Evolutionary conservation across 2,113 vertebrate genomes (phyloP).

Genomic region (Zosterops hypoxanthus): DNA sequence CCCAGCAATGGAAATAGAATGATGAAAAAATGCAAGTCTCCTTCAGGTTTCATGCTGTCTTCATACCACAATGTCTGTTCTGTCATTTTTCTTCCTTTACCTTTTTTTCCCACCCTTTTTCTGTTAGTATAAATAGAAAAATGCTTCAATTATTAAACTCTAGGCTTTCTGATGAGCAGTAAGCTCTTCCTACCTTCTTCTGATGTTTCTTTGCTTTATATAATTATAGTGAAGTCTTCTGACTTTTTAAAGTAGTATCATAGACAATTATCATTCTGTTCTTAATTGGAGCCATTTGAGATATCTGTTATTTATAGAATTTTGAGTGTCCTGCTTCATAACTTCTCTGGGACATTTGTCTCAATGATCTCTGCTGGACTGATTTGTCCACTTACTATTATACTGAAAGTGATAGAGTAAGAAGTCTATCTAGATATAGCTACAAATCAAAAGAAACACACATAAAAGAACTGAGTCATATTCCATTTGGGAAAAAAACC

Average conservation of each 20-base stretch:
- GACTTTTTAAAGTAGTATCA: background rate
- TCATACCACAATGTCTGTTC: background rate
- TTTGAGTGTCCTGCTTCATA: background rate
- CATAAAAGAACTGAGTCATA: slow-evolving; percentile 26
- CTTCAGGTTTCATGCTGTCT: background rate
- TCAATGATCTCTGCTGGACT: background rate
- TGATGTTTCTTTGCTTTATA: background rate
- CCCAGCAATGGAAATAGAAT: background rate
- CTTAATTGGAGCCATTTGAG: background rate
- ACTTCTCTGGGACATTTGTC: background rate
- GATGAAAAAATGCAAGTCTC: background rate
- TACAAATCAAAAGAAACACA: background rate
- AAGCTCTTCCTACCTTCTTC: background rate
- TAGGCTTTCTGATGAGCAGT: background rate
- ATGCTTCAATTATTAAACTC: background rate
- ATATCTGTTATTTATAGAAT: background rate
- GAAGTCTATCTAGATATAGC: background rate
- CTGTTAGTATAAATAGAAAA: background rate
- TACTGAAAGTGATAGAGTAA: background rate
- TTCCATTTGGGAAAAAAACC: background rate
- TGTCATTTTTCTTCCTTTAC: background rate
- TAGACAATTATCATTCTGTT: background rate
- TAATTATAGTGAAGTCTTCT: background rate
- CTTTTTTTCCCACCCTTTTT: background rate
- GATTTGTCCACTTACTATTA: background rate